Base-by-base conservation (phyloP, 1,140 invertebrate genomes). In the Calephelis virginiensis region DNA sequence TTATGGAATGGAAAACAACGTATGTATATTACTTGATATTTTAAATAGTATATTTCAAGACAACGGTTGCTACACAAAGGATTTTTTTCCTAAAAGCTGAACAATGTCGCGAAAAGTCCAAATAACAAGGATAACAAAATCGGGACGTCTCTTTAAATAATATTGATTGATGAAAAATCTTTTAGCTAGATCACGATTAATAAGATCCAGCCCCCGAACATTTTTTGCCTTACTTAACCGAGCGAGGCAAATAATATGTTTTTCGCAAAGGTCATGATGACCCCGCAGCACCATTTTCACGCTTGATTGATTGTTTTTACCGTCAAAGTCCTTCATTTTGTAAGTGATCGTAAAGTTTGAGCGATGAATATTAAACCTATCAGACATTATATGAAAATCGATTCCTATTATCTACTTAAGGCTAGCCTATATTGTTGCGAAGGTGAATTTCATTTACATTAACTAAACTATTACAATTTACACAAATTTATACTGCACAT, bases 221-320 rank as follows among this genome's bases (percentile, higher is more conserved):
- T 76, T 80, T 86, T 86, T 84, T 85, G 78, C 78, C 63, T 78
- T 81, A 79, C 82, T 84, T 82, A 83, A 70, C 76, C 61, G 68
- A 48, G 67, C 67, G 72, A 71, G 65, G 74, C 78, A 79, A 84
- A 82, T 84, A 86, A 75, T 69, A 75, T 74, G 75, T 82, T 84
- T 83, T 80, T 77, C 74, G 70, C 53, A 47, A 73, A 71, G 75
- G 77, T 76, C 81, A 77, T 82, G 73, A 82, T 72, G 75, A 78
- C 74, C 74, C 77, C 81, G 85, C 85, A 82, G 82, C 77, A 69
- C 75, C 77, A 68, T 78, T 81, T 81, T 80, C 71, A 75, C 71
- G 67, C 69, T 75, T 86, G 84, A 85, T 85, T 81, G 84, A 83
- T 83, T 62, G 71, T 46, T 45, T 47, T 63, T 47, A 63, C 14